Evolutionary conservation across 2,888 invertebrate genomes (phyloP).

Genomic region (Troglohyphantes excavatus): DNA sequence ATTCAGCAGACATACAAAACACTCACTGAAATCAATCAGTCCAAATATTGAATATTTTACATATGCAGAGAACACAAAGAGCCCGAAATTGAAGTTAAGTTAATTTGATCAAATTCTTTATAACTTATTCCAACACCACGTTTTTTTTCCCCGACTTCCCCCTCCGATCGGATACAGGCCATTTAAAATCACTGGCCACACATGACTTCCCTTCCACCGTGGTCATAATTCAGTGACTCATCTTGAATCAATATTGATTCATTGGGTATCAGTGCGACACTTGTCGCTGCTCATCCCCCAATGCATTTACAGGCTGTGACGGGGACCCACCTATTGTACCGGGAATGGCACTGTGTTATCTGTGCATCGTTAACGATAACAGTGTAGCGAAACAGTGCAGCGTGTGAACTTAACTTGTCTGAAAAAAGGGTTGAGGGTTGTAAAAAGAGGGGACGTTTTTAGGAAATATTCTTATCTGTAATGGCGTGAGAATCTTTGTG

Average conservation of each 20-base stretch:
- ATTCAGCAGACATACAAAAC: no score
- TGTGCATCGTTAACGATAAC: conserved; percentile 40
- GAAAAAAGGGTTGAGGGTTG: conserved; percentile 1
- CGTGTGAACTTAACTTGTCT: conserved; percentile 17
- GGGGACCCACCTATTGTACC: conserved; percentile 29
- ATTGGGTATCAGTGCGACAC: conserved; percentile 63
- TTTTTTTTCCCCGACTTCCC: conserved; percentile 24
- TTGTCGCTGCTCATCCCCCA: conserved; percentile 56
- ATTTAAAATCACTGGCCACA: conserved; percentile 39
- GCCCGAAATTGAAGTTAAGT: no score
- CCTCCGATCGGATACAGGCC: conserved; percentile 34
- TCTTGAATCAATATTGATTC: conserved; percentile 74
- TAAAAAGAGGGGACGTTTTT: no score
- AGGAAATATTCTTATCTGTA: no score
- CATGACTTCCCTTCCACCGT: not conserved
- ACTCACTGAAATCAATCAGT: no score
- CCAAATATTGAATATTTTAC: no score
- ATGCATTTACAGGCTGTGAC: conserved; percentile 17
- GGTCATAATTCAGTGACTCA: conserved; percentile 61
- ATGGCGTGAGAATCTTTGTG: no score
- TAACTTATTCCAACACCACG: conserved; percentile 22
- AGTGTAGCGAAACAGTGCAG: not conserved
- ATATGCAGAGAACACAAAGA: no score
- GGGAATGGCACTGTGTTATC: conserved; percentile 22
- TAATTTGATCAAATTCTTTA: conserved; percentile 29